These are phyloP conservation scores for Syngnathus scovelli DNA, from an alignment of 2,113 vertebrate genomes.

Conservation along the genomic window DNA sequence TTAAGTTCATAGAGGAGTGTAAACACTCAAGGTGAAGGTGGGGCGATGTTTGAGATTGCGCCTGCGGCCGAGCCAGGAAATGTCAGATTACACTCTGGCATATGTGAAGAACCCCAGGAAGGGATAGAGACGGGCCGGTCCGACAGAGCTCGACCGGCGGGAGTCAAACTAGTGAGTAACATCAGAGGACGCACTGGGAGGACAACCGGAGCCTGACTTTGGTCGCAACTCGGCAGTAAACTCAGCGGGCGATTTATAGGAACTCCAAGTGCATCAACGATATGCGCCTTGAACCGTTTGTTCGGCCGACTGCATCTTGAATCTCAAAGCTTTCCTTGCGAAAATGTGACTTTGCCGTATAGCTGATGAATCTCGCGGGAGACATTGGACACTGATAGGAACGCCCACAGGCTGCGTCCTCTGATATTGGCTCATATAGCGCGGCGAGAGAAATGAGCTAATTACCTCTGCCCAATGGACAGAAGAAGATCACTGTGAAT, in stretches of 20 bases:
- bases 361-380: slow-evolving; percentile 27
- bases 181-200: slow-evolving; percentile 53
- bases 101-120: slow-evolving; percentile 44
- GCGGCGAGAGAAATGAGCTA: slow-evolving; percentile 37
- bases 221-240: too few species aligned
- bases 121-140: slow-evolving; percentile 20
- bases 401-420: slow-evolving; percentile 42
- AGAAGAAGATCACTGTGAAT: slow-evolving; percentile 57
- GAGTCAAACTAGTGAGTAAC: slow-evolving; percentile 53
- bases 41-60: slow-evolving; percentile 25
- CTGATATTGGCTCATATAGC: slow-evolving; percentile 43
- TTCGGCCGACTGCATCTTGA: background rate
- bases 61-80: slow-evolving; percentile 47
- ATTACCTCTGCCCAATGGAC: slow-evolving; percentile 57
- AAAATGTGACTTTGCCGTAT: slow-evolving; percentile 8
- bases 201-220: slow-evolving; percentile 22
- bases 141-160: slow-evolving; percentile 37
- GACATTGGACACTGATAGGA: slow-evolving; percentile 26
- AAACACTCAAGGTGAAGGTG: slow-evolving; percentile 45
- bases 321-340: background rate
- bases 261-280: too few species aligned
- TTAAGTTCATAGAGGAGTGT: slow-evolving; percentile 13
- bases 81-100: slow-evolving; percentile 39
- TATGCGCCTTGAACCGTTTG: background rate
- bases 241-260: too few species aligned